phyloP scores from a whole-genome alignment of 2,113 vertebrate species.

The Trachemys scripta region DNA sequence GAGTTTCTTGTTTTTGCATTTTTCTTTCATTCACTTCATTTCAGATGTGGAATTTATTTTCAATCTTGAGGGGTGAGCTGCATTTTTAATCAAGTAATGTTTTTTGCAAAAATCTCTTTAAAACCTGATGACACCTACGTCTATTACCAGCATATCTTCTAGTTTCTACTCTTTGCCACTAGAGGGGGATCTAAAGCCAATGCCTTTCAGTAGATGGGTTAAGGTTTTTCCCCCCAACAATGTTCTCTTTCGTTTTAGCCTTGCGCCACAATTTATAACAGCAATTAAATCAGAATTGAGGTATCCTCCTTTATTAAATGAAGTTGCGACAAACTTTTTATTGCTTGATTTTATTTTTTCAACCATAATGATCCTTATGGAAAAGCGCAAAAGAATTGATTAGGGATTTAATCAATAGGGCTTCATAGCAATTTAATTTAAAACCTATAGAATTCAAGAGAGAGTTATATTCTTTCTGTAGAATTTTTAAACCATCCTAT shows the following conservation, averaged over 20 bases:
- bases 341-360: background rate
- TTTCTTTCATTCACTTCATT: background rate
- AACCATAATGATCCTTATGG: background rate
- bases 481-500: background rate
- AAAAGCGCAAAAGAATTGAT: background rate
- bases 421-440: background rate
- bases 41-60: background rate
- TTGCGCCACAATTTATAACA: background rate
- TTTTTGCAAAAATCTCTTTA: background rate
- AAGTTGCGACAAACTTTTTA: background rate
- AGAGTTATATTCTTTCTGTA: background rate
- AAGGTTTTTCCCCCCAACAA: background rate
- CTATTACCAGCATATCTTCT: background rate
- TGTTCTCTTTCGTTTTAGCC: background rate
- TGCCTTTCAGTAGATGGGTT: background rate
- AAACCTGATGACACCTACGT: rapidly evolving
- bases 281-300: background rate
- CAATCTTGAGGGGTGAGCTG: background rate
- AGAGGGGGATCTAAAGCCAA: constrained; percentile 64
- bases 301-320: background rate
- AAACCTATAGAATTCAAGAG: background rate
- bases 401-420: background rate
- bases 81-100: rapidly evolving
- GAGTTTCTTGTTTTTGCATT: constrained; percentile 50
- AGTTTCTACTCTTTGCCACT: constrained; percentile 32